A percentile compares a stretch with the other conserved stretches of the same genome.
These are phyloP conservation scores for Gopherus evgoodei DNA, from an alignment of 2,113 vertebrate genomes.

Conservation along the genomic window DNA sequence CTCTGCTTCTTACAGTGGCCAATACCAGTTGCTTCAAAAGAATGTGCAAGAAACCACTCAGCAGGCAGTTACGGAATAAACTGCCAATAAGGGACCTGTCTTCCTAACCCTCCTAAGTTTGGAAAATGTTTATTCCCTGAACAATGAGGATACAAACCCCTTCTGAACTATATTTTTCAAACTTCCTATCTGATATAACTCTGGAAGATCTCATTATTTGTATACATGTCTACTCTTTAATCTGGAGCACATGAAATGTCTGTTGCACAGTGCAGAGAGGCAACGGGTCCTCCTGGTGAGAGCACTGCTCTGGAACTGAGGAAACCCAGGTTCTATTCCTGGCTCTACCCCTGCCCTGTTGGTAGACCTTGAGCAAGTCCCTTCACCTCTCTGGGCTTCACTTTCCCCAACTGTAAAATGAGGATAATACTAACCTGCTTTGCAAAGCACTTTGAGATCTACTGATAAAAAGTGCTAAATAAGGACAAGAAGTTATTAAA, in stretches of 20 bases:
- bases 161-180: not conserved
- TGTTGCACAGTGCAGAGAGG: not conserved
- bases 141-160: not conserved
- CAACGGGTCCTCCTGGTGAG: not conserved
- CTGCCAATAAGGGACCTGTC: not conserved
- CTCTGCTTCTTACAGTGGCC: constrained; percentile 7
- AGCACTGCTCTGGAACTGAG: not conserved
- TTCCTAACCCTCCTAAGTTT: not conserved
- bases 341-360: not conserved
- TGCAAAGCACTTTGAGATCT: not conserved
- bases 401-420: not conserved
- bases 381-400: not conserved
- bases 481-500: not conserved
- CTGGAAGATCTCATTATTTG: not conserved
- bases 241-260: not conserved
- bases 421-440: not conserved
- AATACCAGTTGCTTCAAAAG: not conserved
- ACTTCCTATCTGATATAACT: not conserved
- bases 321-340: not conserved
- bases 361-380: not conserved
- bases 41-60: not conserved
- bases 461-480: not conserved
- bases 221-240: not conserved
- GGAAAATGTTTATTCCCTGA: not conserved
- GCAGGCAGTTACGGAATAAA: not conserved